Percentiles rank a stretch among this genome's conserved stretches.
Evolutionary conservation across 2,113 vertebrate genomes (phyloP).

Genomic region (Ceyx margarethae): DNA sequence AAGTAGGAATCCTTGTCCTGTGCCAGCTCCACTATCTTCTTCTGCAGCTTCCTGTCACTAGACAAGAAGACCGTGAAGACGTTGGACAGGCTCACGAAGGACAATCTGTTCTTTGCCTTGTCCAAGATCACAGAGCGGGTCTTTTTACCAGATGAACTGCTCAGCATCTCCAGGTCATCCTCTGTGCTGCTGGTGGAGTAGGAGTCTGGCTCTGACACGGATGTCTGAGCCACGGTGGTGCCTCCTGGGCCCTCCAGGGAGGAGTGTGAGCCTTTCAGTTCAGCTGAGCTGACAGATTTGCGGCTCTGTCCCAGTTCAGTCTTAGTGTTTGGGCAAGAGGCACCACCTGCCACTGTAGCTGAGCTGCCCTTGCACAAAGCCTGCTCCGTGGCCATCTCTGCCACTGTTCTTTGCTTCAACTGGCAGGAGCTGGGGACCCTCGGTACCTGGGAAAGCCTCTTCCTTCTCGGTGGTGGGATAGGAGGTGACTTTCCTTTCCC

Average conservation of each 20-base stretch:
- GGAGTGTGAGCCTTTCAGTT: conserved; percentile 68
- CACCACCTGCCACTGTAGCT: background rate
- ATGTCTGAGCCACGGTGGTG: conserved; percentile 1
- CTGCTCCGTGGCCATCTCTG: rapidly evolving
- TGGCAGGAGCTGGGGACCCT: background rate
- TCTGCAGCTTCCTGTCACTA: conserved; percentile 87
- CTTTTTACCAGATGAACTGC: conserved; percentile 72
- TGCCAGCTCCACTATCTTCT: conserved; percentile 89
- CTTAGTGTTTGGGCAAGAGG: background rate
- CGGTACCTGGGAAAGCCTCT: conserved; percentile 47
- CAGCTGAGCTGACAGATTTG: background rate
- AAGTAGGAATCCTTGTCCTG: conserved; percentile 91
- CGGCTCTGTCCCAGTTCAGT: background rate
- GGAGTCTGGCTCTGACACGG: conserved; percentile 81
- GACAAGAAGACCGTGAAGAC: conserved; percentile 89
- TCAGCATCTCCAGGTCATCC: conserved; percentile 80
- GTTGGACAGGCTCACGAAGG: conserved; percentile 79
- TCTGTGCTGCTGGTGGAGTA: conserved; percentile 92
- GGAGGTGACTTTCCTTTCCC: conserved; percentile 63
- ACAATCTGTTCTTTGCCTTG: conserved; percentile 87
- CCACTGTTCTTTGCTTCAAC: background rate
- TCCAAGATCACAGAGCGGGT: conserved; percentile 84
- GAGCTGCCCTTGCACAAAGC: background rate
- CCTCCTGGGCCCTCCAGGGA: conserved; percentile 81
- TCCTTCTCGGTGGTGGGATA: conserved; percentile 81